Conservation (phyloP, 2,797 vertebrate genomes). For the Graptemys geographica region DNA sequence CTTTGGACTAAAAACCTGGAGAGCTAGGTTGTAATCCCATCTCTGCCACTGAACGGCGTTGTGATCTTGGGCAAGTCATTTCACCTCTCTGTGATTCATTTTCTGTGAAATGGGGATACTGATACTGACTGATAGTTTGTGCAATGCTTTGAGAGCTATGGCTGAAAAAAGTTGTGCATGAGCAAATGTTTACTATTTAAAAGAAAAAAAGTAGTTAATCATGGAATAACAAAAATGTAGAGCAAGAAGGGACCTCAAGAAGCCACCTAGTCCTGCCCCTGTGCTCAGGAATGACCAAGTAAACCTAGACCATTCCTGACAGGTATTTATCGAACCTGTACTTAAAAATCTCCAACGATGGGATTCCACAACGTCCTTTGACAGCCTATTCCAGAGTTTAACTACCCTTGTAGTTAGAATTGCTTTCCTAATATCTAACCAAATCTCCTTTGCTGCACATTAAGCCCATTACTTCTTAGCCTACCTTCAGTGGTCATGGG, state of each 20-base stretch:
- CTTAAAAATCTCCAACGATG: neutral
- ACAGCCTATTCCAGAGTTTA: neutral
- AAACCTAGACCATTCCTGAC: neutral
- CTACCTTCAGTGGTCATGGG: neutral
- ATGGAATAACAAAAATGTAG: neutral
- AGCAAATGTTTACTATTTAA: neutral
- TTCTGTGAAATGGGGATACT: neutral
- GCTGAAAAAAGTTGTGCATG: neutral
- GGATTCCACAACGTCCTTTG: neutral
- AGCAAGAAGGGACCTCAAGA: neutral
- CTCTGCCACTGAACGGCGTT: neutral
- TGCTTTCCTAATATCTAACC: neutral
- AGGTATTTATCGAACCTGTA: neutral
- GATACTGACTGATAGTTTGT: neutral
- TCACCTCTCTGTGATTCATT: neutral
- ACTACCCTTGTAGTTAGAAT: neutral
- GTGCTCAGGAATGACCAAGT: neutral
- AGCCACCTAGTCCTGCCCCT: neutral
- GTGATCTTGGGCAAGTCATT: neutral
- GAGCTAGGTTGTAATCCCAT: neutral
- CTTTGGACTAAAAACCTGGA: neutral
- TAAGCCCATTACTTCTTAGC: neutral
- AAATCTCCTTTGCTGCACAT: neutral
- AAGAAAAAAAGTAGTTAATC: neutral
- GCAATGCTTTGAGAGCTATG: neutral